Evolutionary conservation across 1,140 invertebrate genomes (phyloP), one percentile per base, ranked within the genome.

Genomic region (Calliphora vicina): DNA sequence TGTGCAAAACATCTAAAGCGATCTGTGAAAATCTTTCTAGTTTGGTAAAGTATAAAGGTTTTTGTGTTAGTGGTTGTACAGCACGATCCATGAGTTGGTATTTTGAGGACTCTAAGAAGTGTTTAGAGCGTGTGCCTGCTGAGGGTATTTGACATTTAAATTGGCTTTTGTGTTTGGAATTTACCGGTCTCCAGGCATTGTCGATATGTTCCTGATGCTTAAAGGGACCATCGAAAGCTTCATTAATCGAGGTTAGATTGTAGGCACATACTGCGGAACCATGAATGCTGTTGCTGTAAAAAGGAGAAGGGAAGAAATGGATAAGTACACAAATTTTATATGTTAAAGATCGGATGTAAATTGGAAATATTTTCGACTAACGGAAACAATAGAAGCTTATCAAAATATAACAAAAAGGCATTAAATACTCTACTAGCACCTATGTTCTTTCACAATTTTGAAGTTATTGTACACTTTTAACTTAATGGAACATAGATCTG

Each of bases 211-310:
- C 93, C 90, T 97, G 97, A 85, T 96, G 93, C 86, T 97, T 97
- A 91, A 97, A 99, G 0, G 95, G 93, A 0, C 98, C 97, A 71
- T 94, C 93, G 89, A 99, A 99, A 0, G 97, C 94, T 8, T 93
- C 91, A 71, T 95, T 93, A 13, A 99, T 96, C 0, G 97, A 93
- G 0, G 94, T 93, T 91, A 98, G 94, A 87, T 96, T 97, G 91
- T 97, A 99, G 0, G 96, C 94, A 91, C 98, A 99, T 0, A 99
- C 94, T 0, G 98, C 98, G 12, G 97, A 98, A 9, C 97, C 97
- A 15, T 94, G 93, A 84, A 99, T 97, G 84, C 96, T 95, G 87
- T 98, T 98, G 20, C 96, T 96, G 91, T 88, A 82, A 89, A 23
- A 57, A 10, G 4, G 4, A 12, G 35, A 45, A 5, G 67, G 9